Evolutionary conservation across 30 jellyfish, hydroid and myxozoan species (phyloP), one percentile per base, ranked within the genome.

Genomic region (Clytia hemisphaerica): DNA sequence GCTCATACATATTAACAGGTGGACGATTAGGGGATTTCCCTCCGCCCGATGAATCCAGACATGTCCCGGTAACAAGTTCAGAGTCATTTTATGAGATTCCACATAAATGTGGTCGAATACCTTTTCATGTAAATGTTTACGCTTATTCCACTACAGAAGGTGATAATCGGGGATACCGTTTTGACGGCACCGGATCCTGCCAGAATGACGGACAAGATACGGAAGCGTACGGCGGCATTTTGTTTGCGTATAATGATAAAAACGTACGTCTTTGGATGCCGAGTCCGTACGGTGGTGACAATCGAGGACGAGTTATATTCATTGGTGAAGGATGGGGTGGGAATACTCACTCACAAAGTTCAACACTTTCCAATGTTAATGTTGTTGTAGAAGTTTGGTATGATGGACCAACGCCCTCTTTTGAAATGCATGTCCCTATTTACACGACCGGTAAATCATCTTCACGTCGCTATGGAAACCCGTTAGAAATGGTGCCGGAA

Each of bases 271-370:
- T 89, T 26, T 89, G 98, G 98, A 92, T 85, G 46, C 98, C 98
- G 5, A 78, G 93, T 21, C 53, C 66, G 44, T 71, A 67, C 35
- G 40, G 57, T 28, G 89, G 85, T 25, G 70, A 76, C 64, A 71
- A 77, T 4, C 74, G 71, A 55, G 98, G 95, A 14, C 61, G 81
- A 29, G 54, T 89, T 45, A 89, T 89, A 25, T 80, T 64, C 76
- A 93, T 89, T 62, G 98, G 94, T 44, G 95, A 76, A 58, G 93
- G 98, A 12, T 89, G 98, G 98, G 98, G 98, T 35, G 95, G 95
- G 12, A 85, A 89, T 47, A 82, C 61, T 36, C 50, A 74, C 68
- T 72, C 93, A n/a, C 94, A 89, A 61, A 77, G 93, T 59, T 75
- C 98, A 6, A 34, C 77, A 25, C 70, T 61, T 3, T 95, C 98